These are phyloP conservation scores for Scomber scombrus DNA, from an alignment of 2,113 vertebrate genomes.

Conservation along the genomic window DNA sequence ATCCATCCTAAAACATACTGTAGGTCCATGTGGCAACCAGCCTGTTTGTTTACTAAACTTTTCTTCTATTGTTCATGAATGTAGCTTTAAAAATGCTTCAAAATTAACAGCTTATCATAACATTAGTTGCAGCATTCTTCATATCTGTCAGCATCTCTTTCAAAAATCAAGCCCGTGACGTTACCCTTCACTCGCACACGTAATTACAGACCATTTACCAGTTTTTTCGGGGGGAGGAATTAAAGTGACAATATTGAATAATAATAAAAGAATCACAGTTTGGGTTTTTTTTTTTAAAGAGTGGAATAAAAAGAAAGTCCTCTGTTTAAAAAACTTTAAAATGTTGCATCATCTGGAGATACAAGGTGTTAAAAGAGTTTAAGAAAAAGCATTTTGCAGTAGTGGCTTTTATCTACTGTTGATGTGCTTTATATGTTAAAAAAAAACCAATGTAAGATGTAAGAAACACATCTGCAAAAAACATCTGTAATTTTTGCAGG, in stretches of 20 bases:
- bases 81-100: conserved; percentile 12
- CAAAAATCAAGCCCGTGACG: conserved; percentile 9
- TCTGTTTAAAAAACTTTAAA: conserved; percentile 29
- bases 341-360: not conserved
- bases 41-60: not conserved
- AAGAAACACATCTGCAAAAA: not conserved
- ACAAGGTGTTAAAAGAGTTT: not conserved
- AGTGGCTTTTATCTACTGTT: not conserved
- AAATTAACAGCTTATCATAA: not conserved
- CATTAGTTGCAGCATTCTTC: not conserved
- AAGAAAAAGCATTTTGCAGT: conserved; percentile 3
- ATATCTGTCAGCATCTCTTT: conserved; percentile 6
- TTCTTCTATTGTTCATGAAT: not conserved
- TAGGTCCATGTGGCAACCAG: conserved; percentile 50
- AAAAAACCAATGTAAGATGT: not conserved
- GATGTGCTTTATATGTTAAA: conserved; percentile 14
- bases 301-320: not conserved
- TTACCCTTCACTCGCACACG: conserved; percentile 6
- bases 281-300: not conserved
- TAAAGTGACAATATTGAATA: not conserved
- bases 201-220: not conserved
- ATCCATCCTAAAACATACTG: conserved; percentile 3
- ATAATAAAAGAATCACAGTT: too few relatives aligned
- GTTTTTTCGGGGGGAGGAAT: too few relatives aligned
- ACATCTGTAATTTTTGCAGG: not conserved